A percentile compares a stretch with the other conserved stretches of the same genome.
These are phyloP conservation scores for Epirrhoe tristata DNA, from an alignment of 2,888 invertebrate genomes.

Conservation along the genomic window DNA sequence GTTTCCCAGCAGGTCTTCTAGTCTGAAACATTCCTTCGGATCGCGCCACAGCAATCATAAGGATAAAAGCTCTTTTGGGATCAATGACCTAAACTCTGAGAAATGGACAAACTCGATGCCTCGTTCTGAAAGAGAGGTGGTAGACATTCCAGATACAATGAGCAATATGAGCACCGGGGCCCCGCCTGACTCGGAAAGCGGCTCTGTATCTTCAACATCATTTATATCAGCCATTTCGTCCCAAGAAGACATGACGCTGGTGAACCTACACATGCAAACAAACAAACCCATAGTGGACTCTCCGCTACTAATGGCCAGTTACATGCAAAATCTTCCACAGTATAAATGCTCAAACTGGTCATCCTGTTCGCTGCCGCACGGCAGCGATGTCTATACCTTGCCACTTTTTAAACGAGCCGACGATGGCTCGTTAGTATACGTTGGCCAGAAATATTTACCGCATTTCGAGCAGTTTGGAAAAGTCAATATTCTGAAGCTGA, in stretches of 20 bases:
- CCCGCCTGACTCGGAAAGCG: constrained; percentile 90
- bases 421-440: constrained; percentile 90
- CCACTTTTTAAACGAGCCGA: constrained; percentile 92
- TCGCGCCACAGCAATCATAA: constrained; percentile 76
- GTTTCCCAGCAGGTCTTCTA: constrained; percentile 88
- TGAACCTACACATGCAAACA: constrained; percentile 97
- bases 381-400: constrained; percentile 91
- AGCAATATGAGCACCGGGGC: constrained; percentile 75
- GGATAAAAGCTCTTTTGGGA: constrained; percentile 86
- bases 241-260: constrained; percentile 95
- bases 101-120: constrained; percentile 75
- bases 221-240: constrained; percentile 96
- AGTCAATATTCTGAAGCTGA: constrained; percentile 71
- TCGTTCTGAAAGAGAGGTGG: constrained; percentile 59
- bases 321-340: constrained; percentile 96
- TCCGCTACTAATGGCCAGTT: constrained; percentile 97
- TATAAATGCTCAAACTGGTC: constrained; percentile 91
- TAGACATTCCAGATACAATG: constrained; percentile 72
- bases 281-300: constrained; percentile 96
- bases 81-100: constrained; percentile 73
- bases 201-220: constrained; percentile 93
- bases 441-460: constrained; percentile 85
- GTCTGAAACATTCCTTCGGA: constrained; percentile 87
- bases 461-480: constrained; percentile 72
- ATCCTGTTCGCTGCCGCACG: constrained; percentile 88